phyloP scores from a whole-genome alignment of 2,113 vertebrate species.

The Seriola quinqueradiata region DNA sequence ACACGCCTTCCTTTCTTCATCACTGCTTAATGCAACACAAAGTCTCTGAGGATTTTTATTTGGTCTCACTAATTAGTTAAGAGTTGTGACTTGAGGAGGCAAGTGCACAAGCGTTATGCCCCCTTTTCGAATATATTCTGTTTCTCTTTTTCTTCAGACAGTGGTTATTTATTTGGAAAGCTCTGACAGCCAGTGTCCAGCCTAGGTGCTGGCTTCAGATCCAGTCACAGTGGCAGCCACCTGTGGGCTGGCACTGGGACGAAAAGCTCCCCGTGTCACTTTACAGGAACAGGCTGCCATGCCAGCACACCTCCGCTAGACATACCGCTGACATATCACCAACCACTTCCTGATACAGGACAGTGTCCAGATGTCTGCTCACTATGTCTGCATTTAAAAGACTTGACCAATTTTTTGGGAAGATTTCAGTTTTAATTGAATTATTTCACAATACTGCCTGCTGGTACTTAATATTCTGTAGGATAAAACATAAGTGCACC shows the following conservation, averaged over 20 bases:
- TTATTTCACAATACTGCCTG: no score
- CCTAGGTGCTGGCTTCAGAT: constrained; percentile 16
- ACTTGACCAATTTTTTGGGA: no score
- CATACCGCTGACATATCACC: constrained; percentile 20
- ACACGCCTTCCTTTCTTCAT: constrained; percentile 14
- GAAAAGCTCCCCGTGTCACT: constrained; percentile 35
- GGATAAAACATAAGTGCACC: no score
- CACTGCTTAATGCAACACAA: constrained; percentile 23
- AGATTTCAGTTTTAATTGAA: no score
- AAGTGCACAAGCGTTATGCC: background rate
- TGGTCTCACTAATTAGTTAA: constrained; percentile 29
- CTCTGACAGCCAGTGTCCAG: constrained; percentile 24
- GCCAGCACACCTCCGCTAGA: constrained; percentile 14
- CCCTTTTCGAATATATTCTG: background rate
- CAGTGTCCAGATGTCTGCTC: background rate
- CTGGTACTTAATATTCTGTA: no score
- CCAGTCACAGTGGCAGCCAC: constrained; percentile 36
- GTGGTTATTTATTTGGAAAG: constrained; percentile 3
- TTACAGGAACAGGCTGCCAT: constrained; percentile 16
- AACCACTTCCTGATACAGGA: background rate
- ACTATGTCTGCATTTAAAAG: background rate
- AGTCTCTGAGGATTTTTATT: constrained; percentile 17
- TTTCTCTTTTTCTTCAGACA: background rate
- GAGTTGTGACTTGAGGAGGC: background rate
- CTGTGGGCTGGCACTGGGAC: constrained; percentile 19